These are phyloP conservation scores for Drosophila subpulchrella DNA, from an alignment of 1,140 invertebrate genomes.

Conservation along the genomic window DNA sequence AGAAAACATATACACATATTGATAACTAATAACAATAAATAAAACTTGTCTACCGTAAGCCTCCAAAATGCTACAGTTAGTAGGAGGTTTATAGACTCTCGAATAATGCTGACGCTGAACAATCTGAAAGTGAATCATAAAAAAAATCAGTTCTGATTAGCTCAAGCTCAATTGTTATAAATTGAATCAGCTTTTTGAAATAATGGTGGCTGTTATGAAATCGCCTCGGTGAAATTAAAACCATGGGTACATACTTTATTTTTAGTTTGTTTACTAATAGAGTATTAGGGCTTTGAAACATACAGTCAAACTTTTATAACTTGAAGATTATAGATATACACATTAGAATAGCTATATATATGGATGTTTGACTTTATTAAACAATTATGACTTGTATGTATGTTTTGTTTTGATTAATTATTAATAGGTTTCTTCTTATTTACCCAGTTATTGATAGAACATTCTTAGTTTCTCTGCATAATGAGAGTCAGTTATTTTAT, in stretches of 20 bases:
- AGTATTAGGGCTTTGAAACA: no score
- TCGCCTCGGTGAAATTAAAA: neutral
- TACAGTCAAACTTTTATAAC: no score
- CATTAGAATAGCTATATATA: no score
- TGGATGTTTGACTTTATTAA: no score
- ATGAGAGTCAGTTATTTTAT: neutral
- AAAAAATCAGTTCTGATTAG: neutral
- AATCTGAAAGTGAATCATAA: neutral
- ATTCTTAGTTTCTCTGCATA: neutral
- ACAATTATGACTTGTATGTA: neutral
- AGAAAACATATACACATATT: slow-evolving; percentile 25
- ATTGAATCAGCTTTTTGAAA: no score
- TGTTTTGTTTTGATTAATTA: no score
- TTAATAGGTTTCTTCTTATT: no score
- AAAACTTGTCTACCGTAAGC: slow-evolving; percentile 43
- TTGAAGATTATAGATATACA: no score
- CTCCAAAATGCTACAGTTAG: neutral
- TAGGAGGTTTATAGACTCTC: neutral
- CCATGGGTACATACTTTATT: neutral
- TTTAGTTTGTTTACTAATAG: neutral
- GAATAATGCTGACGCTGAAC: no score
- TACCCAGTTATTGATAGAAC: no score
- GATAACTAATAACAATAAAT: slow-evolving; percentile 35
- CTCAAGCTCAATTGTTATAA: neutral
- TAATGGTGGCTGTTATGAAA: no score